Percentiles rank a stretch among this genome's conserved stretches.
Evolutionary conservation across 2,797 vertebrate genomes (phyloP).

Genomic region (Pangasius larnaudii): DNA sequence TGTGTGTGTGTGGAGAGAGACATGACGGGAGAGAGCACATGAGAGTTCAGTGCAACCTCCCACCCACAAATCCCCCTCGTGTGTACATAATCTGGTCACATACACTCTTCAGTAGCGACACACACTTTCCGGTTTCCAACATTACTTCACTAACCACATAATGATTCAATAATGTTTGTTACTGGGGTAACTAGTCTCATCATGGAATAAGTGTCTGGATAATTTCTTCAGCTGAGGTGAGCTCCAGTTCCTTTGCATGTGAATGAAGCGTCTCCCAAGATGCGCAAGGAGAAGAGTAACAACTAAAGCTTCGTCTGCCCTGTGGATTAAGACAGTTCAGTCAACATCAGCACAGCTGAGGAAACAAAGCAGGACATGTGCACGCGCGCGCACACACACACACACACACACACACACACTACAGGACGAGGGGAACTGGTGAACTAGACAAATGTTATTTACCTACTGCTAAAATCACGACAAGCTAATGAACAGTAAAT

Average conservation of each 20-base stretch:
- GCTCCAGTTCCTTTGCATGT: not conserved
- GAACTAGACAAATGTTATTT: not conserved
- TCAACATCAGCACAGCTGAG: slow-evolving; percentile 75
- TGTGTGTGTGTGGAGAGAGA: not conserved
- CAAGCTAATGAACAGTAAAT: not conserved
- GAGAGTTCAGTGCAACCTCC: not conserved
- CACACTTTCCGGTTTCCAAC: not conserved
- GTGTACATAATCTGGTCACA: not conserved
- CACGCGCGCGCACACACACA: slow-evolving; percentile 37
- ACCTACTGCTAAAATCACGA: not conserved
- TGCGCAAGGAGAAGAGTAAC: not conserved
- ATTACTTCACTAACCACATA: not conserved
- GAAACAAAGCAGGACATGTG: slow-evolving; percentile 58
- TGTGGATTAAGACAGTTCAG: slow-evolving; percentile 63
- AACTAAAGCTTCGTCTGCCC: slow-evolving; percentile 17
- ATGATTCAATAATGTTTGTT: no score
- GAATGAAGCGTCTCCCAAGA: not conserved
- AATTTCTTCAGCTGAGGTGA: not conserved
- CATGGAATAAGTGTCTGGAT: not conserved
- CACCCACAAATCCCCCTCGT: not conserved
- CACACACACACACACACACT: not conserved
- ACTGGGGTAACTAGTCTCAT: not conserved
- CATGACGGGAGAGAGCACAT: not conserved
- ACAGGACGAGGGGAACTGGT: not conserved
- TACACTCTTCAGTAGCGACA: not conserved